A percentile compares a stretch with the other conserved stretches of the same genome.
Evolutionary conservation across 2,113 vertebrate genomes (phyloP).

Genomic region (Aphelocoma coerulescens): DNA sequence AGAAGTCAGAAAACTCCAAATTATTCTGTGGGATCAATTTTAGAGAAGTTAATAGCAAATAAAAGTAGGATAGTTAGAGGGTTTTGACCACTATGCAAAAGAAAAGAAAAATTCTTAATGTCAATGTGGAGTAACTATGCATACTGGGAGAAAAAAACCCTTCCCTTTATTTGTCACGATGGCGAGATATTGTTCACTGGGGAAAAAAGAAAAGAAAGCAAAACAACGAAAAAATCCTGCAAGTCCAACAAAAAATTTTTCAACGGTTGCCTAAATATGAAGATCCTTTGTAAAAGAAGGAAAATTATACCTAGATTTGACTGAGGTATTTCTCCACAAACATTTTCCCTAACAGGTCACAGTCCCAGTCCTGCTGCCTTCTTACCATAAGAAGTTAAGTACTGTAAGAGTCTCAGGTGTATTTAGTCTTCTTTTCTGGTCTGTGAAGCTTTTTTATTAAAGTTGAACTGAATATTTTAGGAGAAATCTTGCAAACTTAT

Average conservation of each 20-base stretch:
- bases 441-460: neutral
- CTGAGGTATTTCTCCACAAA: neutral
- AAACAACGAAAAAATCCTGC: accelerated
- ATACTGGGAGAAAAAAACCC: neutral
- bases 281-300: neutral
- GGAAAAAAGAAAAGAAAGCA: neutral
- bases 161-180: neutral
- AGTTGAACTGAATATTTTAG: neutral
- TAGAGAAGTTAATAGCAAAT: neutral
- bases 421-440: neutral
- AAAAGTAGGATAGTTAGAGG: neutral
- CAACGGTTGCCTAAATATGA: neutral
- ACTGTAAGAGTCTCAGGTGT: neutral
- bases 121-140: neutral
- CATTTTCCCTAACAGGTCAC: neutral
- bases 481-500: neutral
- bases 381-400: neutral
- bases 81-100: neutral
- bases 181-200: neutral
- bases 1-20: neutral
- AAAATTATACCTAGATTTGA: neutral
- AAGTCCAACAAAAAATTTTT: neutral
- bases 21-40: neutral
- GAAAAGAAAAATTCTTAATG: neutral
- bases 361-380: neutral